Conservation (phyloP, 2,797 vertebrate genomes). For the Anabacerthia variegaticeps region DNA sequence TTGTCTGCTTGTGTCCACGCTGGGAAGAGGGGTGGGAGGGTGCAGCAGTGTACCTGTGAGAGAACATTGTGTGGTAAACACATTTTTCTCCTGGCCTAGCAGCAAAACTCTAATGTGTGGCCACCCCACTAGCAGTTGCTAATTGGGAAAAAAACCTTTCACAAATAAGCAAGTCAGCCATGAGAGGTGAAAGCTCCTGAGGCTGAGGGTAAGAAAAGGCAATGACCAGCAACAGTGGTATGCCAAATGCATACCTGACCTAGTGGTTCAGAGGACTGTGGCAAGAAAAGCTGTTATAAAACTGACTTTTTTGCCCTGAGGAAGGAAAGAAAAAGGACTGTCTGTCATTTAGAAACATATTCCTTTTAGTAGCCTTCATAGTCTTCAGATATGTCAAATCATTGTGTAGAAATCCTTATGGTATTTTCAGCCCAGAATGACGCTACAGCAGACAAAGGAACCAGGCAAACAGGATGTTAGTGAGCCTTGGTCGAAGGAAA, state of each 20-base stretch:
- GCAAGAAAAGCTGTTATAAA: neutral
- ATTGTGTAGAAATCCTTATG: neutral
- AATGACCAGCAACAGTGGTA: neutral
- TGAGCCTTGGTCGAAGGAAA: constrained; percentile 15
- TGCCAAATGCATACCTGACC: neutral
- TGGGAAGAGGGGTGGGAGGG: neutral
- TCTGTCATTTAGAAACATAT: neutral
- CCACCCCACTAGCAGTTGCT: neutral
- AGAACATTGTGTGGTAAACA: neutral
- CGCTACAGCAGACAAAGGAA: constrained; percentile 30
- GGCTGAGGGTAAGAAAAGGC: neutral
- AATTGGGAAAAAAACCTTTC: neutral
- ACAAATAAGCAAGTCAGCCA: neutral
- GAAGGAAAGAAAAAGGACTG: neutral
- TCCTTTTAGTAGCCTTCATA: neutral
- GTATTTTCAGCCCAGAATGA: constrained; percentile 37
- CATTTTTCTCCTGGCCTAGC: neutral
- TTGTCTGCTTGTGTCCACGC: neutral
- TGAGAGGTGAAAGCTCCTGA: neutral
- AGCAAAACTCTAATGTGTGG: neutral
- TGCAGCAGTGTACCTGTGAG: neutral
- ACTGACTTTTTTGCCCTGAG: neutral
- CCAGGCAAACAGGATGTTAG: constrained; percentile 42
- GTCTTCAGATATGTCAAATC: neutral
- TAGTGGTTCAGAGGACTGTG: neutral